Evolutionary conservation across 2,113 vertebrate species (phyloP).

Genomic region (Mus spicilegus): DNA sequence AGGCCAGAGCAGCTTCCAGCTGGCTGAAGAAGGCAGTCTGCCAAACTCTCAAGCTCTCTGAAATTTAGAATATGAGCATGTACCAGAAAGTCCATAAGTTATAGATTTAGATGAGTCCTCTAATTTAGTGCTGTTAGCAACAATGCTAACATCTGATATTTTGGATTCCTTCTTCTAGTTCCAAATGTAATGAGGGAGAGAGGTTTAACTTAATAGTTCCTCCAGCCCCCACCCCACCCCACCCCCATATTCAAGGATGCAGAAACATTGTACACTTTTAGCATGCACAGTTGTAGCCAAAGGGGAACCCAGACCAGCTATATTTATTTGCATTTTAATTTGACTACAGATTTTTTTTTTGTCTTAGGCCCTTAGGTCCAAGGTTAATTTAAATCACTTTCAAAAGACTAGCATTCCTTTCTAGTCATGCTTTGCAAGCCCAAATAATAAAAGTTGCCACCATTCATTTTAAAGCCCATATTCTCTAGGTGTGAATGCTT

Average conservation of each 20-base stretch:
- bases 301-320: neutral
- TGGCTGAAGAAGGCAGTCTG: too few species aligned
- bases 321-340: conserved; percentile 60
- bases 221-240: too few species aligned
- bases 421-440: neutral
- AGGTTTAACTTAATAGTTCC: neutral
- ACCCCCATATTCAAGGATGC: neutral
- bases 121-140: neutral
- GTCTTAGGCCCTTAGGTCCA: conserved; percentile 1
- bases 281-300: neutral
- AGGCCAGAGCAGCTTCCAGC: neutral
- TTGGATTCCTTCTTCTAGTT: neutral
- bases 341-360: neutral
- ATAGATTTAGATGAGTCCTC: neutral
- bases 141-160: neutral
- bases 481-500: neutral
- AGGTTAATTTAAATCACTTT: conserved; percentile 38
- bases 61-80: neutral
- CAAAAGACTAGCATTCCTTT: neutral
- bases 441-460: conserved; percentile 9
- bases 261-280: neutral
- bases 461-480: neutral
- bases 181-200: neutral
- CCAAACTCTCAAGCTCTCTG: neutral
- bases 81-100: neutral